Evolutionary conservation across 2,888 invertebrate genomes (phyloP), one percentile per base, ranked within the genome.

Genomic region (Nasonovia ribisnigri): DNA sequence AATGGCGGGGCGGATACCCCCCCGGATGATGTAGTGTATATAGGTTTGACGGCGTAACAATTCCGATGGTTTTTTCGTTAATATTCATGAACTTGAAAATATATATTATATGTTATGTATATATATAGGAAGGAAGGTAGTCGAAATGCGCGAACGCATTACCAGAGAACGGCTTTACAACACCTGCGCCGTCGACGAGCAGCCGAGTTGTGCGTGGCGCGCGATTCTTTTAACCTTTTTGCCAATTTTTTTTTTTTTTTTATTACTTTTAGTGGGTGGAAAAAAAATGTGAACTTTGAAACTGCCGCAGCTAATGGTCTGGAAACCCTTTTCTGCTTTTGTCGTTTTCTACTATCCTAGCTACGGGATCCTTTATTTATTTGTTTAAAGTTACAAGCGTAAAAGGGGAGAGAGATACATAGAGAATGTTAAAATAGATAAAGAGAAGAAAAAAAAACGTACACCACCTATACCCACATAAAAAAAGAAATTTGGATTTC

Each of bases 241-340:
- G 84, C 86, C 90, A 51, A 88, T 46, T 90, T 93, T 93, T 92
- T 89, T 92, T 90, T 93, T 92, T 92, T 89, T 93, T 51, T 93
- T 93, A 90, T 90, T 90, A 67, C 93, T 43, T 86, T 90, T 67
- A 67, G 93, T 51, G 86, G 90, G 86, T 29, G 51, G 24, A 67
- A 87, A 93, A 88, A 88, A 87, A 88, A 88, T 46, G 88, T 77
- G 51, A 92, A 92, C 93, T 93, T 90, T 67, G 86, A 90, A 90
- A 86, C 93, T 86, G 67, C 84, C 90, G 26, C 48, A 87, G 86
- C 93, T 93, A 93, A 93, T 93, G 90, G 93, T 46, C 90, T 24
- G 93, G 93, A 93, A 93, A 93, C 86, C 86, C 90, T 87, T 90
- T 93, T 90, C 86, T 90, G 90, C 84, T 87, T 60, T 90, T 87